A percentile compares a stretch with the other conserved stretches of the same genome.
Evolutionary conservation across 2,888 invertebrate species (phyloP).

Genomic region (Empis livida): DNA sequence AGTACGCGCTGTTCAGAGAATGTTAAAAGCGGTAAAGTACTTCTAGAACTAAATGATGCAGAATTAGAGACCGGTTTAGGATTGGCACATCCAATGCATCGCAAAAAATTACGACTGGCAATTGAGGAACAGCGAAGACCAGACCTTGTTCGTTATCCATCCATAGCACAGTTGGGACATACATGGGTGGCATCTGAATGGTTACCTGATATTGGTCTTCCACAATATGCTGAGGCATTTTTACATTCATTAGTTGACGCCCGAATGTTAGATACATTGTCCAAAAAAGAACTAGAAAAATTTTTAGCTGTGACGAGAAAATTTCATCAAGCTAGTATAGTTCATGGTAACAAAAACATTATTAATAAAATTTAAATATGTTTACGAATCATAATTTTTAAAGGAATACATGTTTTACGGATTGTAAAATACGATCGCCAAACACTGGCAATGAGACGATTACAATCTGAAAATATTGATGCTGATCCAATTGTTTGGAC

Average conservation of each 20-base stretch:
- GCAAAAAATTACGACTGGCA: conserved; percentile 82
- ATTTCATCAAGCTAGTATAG: conserved; percentile 89
- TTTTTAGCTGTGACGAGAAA: conserved; percentile 83
- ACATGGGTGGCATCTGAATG: conserved; percentile 91
- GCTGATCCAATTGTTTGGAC: conserved; percentile 93
- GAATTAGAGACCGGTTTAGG: conserved; percentile 85
- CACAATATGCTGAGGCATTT: conserved; percentile 81
- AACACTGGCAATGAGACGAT: conserved; percentile 72
- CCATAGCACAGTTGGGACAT: conserved; percentile 75
- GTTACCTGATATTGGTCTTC: conserved; percentile 81
- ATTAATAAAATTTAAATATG: neutral
- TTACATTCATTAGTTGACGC: conserved; percentile 85
- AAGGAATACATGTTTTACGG: conserved; percentile 68
- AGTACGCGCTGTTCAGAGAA: conserved; percentile 83
- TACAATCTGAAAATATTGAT: conserved; percentile 77
- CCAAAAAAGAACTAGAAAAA: conserved; percentile 89
- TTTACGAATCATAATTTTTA: neutral
- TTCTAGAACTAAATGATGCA: conserved; percentile 80
- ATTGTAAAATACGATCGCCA: conserved; percentile 88
- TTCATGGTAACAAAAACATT: conserved; percentile 49
- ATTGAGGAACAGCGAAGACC: conserved; percentile 88
- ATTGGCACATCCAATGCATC: conserved; percentile 84
- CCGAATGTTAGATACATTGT: conserved; percentile 81
- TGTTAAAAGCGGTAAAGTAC: conserved; percentile 90
- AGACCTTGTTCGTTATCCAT: conserved; percentile 73